These are phyloP conservation scores for Parasteatoda tepidariorum DNA, from an alignment of 1,140 invertebrate species.

Conservation along the genomic window DNA sequence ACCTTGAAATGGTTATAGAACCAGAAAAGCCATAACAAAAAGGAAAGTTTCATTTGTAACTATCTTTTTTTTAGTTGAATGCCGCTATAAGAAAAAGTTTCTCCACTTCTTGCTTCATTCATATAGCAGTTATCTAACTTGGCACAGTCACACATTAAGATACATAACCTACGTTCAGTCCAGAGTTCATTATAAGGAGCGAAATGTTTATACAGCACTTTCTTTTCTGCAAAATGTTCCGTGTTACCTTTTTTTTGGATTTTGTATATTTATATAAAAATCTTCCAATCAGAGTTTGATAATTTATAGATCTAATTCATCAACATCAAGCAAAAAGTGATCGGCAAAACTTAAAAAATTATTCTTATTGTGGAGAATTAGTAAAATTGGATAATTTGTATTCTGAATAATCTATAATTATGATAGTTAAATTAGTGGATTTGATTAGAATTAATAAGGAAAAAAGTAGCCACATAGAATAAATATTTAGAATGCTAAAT, in stretches of 20 bases:
- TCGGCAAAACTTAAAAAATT: no score
- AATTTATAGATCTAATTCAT: constrained; percentile 28
- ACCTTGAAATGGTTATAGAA: constrained; percentile 14
- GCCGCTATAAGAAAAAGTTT: constrained; percentile 24
- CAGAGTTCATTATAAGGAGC: not conserved
- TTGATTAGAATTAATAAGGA: no score
- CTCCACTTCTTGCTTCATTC: not conserved
- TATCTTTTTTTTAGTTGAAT: not conserved
- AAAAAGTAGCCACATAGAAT: no score
- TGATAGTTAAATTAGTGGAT: no score
- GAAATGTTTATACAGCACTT: not conserved
- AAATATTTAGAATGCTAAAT: no score
- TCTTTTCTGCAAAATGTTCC: not conserved
- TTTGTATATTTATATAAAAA: constrained; percentile 27
- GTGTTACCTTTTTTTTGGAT: constrained; percentile 30
- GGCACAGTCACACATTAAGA: constrained; percentile 43
- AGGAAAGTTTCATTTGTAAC: constrained; percentile 9
- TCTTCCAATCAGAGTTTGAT: constrained; percentile 22
- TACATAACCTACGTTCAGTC: constrained; percentile 28
- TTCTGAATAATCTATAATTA: no score
- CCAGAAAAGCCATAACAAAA: constrained; percentile 23
- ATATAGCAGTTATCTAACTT: constrained; percentile 39
- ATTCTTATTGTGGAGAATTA: no score
- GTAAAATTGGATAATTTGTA: no score
- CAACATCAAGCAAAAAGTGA: no score